These are phyloP conservation scores for Stichopus chloronotus DNA, from an alignment of 35 echinoderm and acorn worm genomes.

Conservation along the genomic window DNA sequence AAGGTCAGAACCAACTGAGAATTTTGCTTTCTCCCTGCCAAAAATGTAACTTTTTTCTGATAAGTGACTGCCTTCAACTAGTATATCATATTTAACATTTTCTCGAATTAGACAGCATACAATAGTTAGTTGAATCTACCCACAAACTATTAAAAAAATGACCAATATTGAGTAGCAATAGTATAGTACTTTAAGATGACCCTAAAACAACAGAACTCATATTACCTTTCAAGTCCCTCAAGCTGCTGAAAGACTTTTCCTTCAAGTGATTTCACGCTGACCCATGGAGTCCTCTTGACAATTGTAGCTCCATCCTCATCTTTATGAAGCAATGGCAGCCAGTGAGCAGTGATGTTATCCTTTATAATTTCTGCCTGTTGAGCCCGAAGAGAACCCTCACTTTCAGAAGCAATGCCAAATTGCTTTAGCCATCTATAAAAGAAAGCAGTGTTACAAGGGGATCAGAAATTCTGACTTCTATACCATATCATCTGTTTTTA, in stretches of 20 bases:
- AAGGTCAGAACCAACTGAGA: too few species aligned
- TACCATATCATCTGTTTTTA: too few species aligned
- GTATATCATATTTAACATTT: too few species aligned
- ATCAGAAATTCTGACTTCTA: not conserved
- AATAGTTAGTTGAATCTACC: not conserved
- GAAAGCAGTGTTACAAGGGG: not conserved
- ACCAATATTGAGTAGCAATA: too few species aligned
- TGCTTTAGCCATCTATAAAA: conserved; percentile 40
- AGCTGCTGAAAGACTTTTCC: conserved; percentile 38
- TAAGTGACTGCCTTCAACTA: too few species aligned
- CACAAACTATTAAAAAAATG: not conserved
- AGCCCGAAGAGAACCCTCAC: conserved; percentile 7
- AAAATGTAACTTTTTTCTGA: too few species aligned
- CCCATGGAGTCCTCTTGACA: conserved; percentile 45
- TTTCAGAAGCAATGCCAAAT: conserved; percentile 16
- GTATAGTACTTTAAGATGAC: not conserved
- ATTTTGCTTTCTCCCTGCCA: too few species aligned
- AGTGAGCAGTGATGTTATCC: not conserved
- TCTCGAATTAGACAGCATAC: too few species aligned
- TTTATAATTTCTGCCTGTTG: not conserved
- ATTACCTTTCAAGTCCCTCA: conserved; percentile 27
- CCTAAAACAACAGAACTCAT: not conserved
- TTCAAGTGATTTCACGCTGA: conserved; percentile 46
- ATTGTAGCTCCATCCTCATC: not conserved
- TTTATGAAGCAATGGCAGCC: conserved; percentile 4